These are phyloP conservation scores for Drosophila neotestacea DNA, from an alignment of 2,888 invertebrate genomes.

Conservation along the genomic window DNA sequence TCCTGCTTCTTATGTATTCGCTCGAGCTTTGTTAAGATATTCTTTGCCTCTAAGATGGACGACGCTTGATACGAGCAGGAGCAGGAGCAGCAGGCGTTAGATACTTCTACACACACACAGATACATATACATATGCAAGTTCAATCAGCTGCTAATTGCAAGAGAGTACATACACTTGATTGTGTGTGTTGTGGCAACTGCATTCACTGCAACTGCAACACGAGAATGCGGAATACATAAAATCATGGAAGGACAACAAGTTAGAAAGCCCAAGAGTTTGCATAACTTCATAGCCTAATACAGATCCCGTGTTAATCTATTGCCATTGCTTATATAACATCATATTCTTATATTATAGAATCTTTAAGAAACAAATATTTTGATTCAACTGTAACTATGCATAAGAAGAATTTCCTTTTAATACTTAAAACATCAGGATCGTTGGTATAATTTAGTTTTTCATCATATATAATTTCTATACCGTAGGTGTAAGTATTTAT, in stretches of 20 bases:
- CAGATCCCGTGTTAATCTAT: slow-evolving; percentile 20
- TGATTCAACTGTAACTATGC: too few species aligned
- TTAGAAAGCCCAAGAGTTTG: slow-evolving; percentile 10
- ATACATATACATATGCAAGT: slow-evolving; percentile 63
- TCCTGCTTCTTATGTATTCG: slow-evolving; percentile 68
- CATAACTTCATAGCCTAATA: slow-evolving; percentile 29
- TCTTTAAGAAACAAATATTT: neutral
- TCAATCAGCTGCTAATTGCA: slow-evolving; percentile 79
- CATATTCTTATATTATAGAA: neutral
- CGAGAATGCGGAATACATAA: slow-evolving; percentile 15
- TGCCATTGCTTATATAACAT: slow-evolving; percentile 3
- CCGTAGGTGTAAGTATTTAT: too few species aligned
- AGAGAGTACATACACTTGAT: slow-evolving; percentile 48
- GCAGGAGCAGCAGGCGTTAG: slow-evolving; percentile 45
- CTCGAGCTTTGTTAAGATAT: slow-evolving; percentile 78
- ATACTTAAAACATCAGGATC: too few species aligned
- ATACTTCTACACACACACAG: slow-evolving; percentile 11
- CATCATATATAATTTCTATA: too few species aligned
- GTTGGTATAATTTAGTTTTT: too few species aligned
- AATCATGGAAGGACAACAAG: neutral
- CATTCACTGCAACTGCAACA: slow-evolving; percentile 34
- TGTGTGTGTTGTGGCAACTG: slow-evolving; percentile 22
- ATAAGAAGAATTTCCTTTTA: too few species aligned
- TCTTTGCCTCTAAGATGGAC: slow-evolving; percentile 77
- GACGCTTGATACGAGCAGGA: slow-evolving; percentile 56